Percentiles rank a stretch among this genome's conserved stretches.
Evolutionary conservation across 2,113 vertebrate species (phyloP).

Genomic region (Isurus oxyrinchus): DNA sequence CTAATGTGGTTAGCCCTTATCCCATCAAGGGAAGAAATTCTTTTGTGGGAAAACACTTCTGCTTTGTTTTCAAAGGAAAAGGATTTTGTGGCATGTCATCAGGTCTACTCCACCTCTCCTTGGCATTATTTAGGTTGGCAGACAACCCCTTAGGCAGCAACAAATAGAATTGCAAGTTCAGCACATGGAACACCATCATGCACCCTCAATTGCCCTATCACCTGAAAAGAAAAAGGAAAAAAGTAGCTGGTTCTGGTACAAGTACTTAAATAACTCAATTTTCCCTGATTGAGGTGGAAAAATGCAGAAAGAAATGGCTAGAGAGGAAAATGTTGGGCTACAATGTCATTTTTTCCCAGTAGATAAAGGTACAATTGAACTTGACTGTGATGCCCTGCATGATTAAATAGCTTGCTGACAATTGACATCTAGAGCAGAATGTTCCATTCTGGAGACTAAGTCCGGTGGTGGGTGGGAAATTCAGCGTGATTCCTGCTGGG

Average conservation of each 20-base stretch:
- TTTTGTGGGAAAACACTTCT: conserved; percentile 7
- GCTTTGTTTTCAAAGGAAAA: conserved; percentile 11
- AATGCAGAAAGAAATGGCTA: not conserved
- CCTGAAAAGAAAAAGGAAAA: not conserved
- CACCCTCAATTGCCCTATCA: too few species aligned
- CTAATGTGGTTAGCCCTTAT: not conserved
- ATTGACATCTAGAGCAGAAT: not conserved
- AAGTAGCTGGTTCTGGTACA: not conserved
- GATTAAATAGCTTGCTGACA: not conserved
- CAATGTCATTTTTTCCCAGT: not conserved
- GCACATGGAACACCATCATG: not conserved
- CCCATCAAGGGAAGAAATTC: conserved; percentile 15
- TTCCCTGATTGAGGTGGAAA: too few species aligned
- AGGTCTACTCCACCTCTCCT: not conserved
- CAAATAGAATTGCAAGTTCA: not conserved
- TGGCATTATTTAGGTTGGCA: conserved; percentile 28
- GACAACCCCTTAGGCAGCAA: not conserved
- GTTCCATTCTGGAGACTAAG: too few species aligned
- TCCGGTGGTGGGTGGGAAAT: too few species aligned
- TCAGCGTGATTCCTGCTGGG: too few species aligned
- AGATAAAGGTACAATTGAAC: not conserved
- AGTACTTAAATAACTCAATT: not conserved
- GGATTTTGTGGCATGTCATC: conserved; percentile 21
- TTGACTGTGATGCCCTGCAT: not conserved
- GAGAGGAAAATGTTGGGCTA: not conserved